Conservation (phyloP, 2,113 vertebrate genomes). For the Plecotus auritus region DNA sequence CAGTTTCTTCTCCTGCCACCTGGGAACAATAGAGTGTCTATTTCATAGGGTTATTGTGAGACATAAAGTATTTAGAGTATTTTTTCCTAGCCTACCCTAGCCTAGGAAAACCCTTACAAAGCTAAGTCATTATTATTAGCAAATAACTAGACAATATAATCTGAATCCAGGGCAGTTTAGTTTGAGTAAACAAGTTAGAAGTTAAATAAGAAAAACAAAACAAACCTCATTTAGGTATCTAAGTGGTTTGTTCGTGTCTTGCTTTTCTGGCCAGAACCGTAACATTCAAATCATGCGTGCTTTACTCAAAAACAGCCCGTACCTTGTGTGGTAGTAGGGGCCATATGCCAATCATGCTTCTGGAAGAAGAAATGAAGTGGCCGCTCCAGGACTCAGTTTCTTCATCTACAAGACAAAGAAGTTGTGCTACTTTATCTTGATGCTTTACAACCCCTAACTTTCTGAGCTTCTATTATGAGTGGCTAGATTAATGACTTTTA, state of each 20-base stretch:
- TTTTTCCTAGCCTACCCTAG: too few species aligned
- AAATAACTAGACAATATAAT: not conserved
- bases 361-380: not conserved
- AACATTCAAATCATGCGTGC: not conserved
- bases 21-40: not conserved
- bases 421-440: not conserved
- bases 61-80: not conserved
- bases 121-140: not conserved
- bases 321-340: not conserved
- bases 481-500: slow-evolving; percentile 46
- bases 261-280: not conserved
- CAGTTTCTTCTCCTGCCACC: not conserved
- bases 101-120: too few species aligned
- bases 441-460: not conserved
- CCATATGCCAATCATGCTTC: not conserved
- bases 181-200: not conserved
- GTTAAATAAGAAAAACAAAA: not conserved
- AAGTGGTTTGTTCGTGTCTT: not conserved
- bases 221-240: not conserved
- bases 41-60: not conserved
- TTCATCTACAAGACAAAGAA: not conserved
- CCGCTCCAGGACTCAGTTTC: not conserved
- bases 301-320: not conserved
- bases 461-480: not conserved
- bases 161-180: not conserved